These are phyloP conservation scores for Eretmocerus hayati DNA, from an alignment of 2,888 invertebrate species.

Conservation along the genomic window DNA sequence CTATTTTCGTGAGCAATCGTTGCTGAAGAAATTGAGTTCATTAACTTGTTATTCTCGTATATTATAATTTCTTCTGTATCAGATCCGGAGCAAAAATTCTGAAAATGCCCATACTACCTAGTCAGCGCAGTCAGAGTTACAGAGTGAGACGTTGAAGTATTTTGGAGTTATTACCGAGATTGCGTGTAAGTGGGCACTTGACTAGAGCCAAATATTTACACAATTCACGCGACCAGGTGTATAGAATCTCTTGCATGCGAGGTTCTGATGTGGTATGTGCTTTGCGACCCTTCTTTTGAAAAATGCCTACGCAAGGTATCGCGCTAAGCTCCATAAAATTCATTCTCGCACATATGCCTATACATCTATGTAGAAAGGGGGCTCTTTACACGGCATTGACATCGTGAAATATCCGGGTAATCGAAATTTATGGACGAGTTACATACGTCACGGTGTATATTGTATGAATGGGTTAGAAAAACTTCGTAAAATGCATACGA, in stretches of 20 bases:
- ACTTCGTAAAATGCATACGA: constrained; percentile 41
- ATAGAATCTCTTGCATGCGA: constrained; percentile 13
- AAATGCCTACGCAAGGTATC: constrained; percentile 13
- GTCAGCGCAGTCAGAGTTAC: too few species aligned
- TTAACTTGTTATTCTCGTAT: too few species aligned
- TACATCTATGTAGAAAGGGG: too few species aligned
- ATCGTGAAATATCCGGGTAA: constrained; percentile 30
- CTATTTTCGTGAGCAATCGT: too few species aligned
- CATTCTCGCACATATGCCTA: neutral
- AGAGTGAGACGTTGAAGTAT: too few species aligned
- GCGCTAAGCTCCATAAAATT: constrained; percentile 23
- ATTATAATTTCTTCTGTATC: too few species aligned
- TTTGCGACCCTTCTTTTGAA: constrained; percentile 20
- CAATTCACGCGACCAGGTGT: constrained; percentile 30
- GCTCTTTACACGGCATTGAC: constrained; percentile 21
- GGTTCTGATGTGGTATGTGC: constrained; percentile 9
- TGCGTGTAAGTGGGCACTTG: constrained; percentile 26
- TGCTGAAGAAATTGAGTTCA: too few species aligned
- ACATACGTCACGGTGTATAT: constrained; percentile 31
- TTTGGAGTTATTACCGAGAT: too few species aligned
- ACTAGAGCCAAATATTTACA: constrained; percentile 37
- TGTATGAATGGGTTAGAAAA: constrained; percentile 15
- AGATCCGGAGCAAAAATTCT: too few species aligned
- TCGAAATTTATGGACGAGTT: constrained; percentile 41
- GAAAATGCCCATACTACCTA: too few species aligned